A percentile compares a stretch with the other conserved stretches of the same genome.
These are phyloP conservation scores for Apantesis nais DNA, from an alignment of 2,888 invertebrate species.

Conservation along the genomic window DNA sequence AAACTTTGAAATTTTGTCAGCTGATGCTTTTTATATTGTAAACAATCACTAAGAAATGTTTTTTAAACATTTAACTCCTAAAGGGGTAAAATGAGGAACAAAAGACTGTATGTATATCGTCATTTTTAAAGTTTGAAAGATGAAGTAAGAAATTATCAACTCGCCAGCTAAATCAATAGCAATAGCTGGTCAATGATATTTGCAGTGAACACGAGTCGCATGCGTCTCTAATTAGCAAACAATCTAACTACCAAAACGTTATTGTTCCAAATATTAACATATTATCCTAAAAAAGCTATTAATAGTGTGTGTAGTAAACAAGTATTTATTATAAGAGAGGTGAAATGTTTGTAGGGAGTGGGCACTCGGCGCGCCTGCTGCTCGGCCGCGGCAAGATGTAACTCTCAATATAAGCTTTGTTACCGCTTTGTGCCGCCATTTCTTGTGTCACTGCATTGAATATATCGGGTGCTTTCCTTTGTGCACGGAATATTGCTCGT, in stretches of 20 bases:
- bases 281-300: neutral
- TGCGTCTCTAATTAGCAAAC: no score
- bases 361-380: constrained; percentile 9
- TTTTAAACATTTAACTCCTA: neutral
- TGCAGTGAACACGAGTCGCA: no score
- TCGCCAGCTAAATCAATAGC: no score
- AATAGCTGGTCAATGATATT: neutral
- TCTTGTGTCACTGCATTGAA: constrained; percentile 86
- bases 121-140: neutral
- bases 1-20: no score
- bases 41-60: neutral
- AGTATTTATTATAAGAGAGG: constrained; percentile 38
- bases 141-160: no score
- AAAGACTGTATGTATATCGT: no score
- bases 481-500: constrained; percentile 84
- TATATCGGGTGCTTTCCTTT: constrained; percentile 84
- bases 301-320: neutral
- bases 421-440: constrained; percentile 82
- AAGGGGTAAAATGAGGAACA: no score
- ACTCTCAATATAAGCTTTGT: constrained; percentile 84
- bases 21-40: no score
- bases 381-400: constrained; percentile 52
- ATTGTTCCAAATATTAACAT: neutral
- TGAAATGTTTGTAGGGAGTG: constrained; percentile 34
- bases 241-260: no score